Base-by-base conservation (phyloP, 1,140 invertebrate genomes). In the Aphaenogaster ashmeadi region DNA sequence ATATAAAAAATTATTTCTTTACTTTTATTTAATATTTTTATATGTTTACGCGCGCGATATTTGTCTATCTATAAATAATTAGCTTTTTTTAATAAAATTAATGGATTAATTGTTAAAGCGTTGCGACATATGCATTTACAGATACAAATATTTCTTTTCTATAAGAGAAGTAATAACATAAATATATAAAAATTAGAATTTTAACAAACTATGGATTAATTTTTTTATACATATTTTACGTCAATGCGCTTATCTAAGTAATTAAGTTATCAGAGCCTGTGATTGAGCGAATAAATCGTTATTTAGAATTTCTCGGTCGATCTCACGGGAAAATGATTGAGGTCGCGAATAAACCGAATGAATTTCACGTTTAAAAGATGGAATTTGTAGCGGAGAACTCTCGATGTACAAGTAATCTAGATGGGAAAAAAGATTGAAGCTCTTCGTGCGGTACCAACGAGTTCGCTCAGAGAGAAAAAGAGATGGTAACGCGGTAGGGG, bases 361-460 rank as follows among this genome's bases (percentile, higher is more conserved):
- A 92, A 92, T 93, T 93, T 93, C 83, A 86, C 74, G 89, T 92
- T 81, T 92, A 90, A 94, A 92, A 92, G 91, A 94, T 90, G 89
- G 88, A 92, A 94, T 93, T 91, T 88, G 79, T 88, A 66, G 89
- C 83, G 88, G 86, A 92, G 90, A 89, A 91, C 89, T 87, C 86
- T 93, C 86, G 89, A 93, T 93, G 89, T 85, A 93, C 80, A 72
- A 90, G 92, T 93, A 93, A 94, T 93, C 80, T 87, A 88, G 85
- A 71, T 91, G 60, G 87, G 85, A 88, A 90, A 92, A 92, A 92
- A 93, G 90, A 93, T 93, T 92, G 91, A 92, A 89, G 89, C 88
- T 88, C 87, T 71, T 88, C 80, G 87, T 86, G 71, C 87, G 87
- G 83, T 88, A 84, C 15, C 79, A 74, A 54, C 84, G 91, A 89